Conservation (phyloP, 2,797 vertebrate genomes). For the Ceryle rudis region DNA sequence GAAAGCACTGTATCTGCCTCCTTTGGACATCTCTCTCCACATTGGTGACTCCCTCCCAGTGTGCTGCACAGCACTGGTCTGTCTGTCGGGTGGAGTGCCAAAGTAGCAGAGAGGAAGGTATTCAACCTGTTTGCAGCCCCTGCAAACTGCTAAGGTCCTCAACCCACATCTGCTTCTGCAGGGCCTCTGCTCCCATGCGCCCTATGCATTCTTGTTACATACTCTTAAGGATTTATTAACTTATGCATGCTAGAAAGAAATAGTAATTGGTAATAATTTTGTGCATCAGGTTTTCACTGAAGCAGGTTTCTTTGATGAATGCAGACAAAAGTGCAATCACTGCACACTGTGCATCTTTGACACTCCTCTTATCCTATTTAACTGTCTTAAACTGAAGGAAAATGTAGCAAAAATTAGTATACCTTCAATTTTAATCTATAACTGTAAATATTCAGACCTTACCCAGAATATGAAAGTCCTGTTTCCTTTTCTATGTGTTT, state of each 20-base stretch:
- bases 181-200: neutral
- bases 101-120: neutral
- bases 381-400: neutral
- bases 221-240: neutral
- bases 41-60: neutral
- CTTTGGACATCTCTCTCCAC: neutral
- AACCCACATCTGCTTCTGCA: fast-evolving
- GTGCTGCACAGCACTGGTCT: neutral
- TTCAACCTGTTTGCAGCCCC: fast-evolving
- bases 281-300: neutral
- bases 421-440: neutral
- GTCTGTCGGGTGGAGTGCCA: neutral
- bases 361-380: neutral
- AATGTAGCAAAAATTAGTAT: neutral
- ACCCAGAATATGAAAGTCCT: neutral
- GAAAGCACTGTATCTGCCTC: neutral
- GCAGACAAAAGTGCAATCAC: neutral
- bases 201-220: neutral
- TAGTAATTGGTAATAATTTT: neutral
- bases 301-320: neutral
- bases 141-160: neutral
- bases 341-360: neutral
- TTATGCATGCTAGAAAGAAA: neutral
- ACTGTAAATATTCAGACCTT: neutral
- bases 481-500: neutral